Conservation (phyloP, 53 echinoderm and acorn worm species). For the Temnopleurus reevesii region DNA sequence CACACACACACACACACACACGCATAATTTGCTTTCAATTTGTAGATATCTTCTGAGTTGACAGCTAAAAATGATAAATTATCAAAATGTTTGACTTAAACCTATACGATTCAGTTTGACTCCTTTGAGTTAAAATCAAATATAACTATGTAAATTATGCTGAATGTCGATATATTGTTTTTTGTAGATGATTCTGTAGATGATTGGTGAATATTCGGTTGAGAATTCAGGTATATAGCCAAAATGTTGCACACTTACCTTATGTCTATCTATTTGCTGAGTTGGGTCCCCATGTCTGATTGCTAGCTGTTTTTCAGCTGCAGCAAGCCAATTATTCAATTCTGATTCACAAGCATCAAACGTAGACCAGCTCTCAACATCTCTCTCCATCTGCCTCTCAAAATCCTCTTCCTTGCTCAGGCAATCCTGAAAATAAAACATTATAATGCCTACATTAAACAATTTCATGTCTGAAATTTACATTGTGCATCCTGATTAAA, state of each 20-base stretch:
- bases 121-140: too few species aligned
- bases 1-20: not conserved
- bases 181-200: too few species aligned
- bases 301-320: conserved; percentile 62
- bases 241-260: conserved; percentile 57
- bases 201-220: not conserved
- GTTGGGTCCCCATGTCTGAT: conserved; percentile 61
- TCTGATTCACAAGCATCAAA: conserved; percentile 63
- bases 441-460: not conserved
- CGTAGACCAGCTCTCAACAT: conserved; percentile 64
- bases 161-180: too few species aligned
- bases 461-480: too few species aligned
- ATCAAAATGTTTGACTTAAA: too few species aligned
- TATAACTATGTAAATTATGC: too few species aligned
- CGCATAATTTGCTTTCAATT: not conserved
- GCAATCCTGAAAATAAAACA: conserved; percentile 48
- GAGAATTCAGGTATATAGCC: not conserved
- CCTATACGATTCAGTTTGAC: too few species aligned
- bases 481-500: too few species aligned
- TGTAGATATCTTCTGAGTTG: too few species aligned
- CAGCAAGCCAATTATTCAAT: conserved; percentile 69
- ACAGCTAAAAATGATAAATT: too few species aligned
- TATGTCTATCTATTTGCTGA: conserved; percentile 75
- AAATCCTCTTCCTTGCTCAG: conserved; percentile 61
- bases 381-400: conserved; percentile 64